A percentile compares a stretch with the other conserved stretches of the same genome.
phyloP scores from a whole-genome alignment of 2,113 vertebrate genomes.

The Eolophus roseicapilla region DNA sequence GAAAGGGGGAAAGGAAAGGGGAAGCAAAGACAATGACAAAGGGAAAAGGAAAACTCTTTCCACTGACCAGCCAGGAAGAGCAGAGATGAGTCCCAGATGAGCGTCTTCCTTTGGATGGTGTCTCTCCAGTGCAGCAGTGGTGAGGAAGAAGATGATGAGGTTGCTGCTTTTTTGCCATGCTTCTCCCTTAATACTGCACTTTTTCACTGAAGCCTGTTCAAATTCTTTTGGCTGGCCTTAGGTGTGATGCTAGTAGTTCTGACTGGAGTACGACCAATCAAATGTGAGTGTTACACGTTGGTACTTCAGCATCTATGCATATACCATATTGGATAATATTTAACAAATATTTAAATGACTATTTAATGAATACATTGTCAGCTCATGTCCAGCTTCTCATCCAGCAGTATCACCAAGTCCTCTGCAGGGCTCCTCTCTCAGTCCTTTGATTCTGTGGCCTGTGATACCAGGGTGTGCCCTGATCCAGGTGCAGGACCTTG shows the following conservation, averaged over 20 bases:
- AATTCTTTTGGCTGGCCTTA: background rate
- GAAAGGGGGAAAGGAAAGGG: too few species aligned
- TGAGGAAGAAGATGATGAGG: background rate
- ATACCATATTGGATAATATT: background rate
- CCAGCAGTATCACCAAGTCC: background rate
- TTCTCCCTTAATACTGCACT: background rate
- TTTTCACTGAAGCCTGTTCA: background rate
- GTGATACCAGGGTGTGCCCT: background rate
- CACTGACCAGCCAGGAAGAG: background rate
- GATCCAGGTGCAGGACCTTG: background rate
- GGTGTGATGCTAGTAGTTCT: background rate
- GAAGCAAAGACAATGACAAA: background rate
- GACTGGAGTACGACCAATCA: background rate
- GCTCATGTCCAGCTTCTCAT: background rate
- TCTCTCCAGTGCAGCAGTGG: background rate
- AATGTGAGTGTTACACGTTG: background rate
- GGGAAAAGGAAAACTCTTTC: background rate
- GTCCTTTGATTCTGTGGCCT: background rate
- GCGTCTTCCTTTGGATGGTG: background rate
- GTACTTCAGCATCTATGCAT: background rate
- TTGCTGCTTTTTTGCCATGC: rapidly evolving
- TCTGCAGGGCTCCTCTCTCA: background rate
- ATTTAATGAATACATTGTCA: background rate
- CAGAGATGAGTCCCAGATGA: background rate
- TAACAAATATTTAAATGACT: background rate